phyloP scores from a whole-genome alignment of 2,888 invertebrate genomes.

The Drosophila demipolita region DNA sequence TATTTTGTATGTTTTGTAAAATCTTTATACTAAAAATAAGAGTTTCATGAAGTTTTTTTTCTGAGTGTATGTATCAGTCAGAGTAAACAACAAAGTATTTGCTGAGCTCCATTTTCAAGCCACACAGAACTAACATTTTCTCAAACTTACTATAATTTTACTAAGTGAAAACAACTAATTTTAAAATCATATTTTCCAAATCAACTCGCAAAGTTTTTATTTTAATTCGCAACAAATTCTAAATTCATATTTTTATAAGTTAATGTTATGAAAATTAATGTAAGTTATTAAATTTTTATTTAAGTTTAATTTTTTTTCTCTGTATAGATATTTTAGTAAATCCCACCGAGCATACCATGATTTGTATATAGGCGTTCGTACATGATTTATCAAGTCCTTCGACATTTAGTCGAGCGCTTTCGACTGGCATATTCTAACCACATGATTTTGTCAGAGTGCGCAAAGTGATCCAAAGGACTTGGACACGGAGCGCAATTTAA shows the following conservation, averaged over 20 bases:
- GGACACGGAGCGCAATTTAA: constrained; percentile 50
- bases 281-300: background rate
- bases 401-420: background rate
- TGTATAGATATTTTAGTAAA: background rate
- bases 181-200: background rate
- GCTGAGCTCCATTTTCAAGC: background rate
- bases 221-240: background rate
- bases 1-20: too few species aligned
- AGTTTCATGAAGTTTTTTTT: background rate
- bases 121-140: background rate
- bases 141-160: background rate
- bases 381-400: background rate
- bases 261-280: background rate
- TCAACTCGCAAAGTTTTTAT: background rate
- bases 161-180: background rate
- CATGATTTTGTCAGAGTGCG: background rate
- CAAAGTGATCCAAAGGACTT: constrained; percentile 28
- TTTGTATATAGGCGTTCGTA: background rate
- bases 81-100: background rate
- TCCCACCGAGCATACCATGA: background rate
- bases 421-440: background rate
- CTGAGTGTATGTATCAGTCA: background rate
- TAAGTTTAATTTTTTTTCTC: background rate
- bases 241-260: background rate
- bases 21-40: background rate